Evolutionary conservation across 2,888 invertebrate species (phyloP).

Genomic region (Gymnosoma rotundatum): DNA sequence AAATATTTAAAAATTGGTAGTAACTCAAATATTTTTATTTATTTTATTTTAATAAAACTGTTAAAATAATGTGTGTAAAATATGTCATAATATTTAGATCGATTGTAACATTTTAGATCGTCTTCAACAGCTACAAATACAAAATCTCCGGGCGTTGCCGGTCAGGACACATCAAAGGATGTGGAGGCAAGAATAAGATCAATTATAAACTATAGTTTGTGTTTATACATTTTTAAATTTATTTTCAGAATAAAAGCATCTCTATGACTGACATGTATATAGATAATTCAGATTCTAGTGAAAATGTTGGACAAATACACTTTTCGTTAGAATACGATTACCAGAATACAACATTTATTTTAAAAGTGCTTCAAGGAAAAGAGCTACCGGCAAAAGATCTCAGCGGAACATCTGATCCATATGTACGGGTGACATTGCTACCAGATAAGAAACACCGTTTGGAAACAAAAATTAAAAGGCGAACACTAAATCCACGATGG

Average conservation of each 20-base stretch:
- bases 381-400: constrained; percentile 96
- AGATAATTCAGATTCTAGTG: constrained; percentile 95
- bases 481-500: constrained; percentile 95
- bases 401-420: constrained; percentile 95
- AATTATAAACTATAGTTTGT: not conserved
- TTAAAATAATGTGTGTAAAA: too few relatives aligned
- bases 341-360: constrained; percentile 94
- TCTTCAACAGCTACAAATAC: constrained; percentile 15
- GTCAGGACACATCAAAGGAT: constrained; percentile 34
- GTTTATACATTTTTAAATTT: not conserved
- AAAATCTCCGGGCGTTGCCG: constrained; percentile 19
- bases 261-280: constrained; percentile 97
- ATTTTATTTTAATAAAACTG: too few relatives aligned
- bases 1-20: too few relatives aligned
- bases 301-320: constrained; percentile 97
- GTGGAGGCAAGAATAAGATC: constrained; percentile 17
- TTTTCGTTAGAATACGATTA: constrained; percentile 97
- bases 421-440: constrained; percentile 93
- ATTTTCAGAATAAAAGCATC: constrained; percentile 89
- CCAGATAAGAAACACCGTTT: constrained; percentile 96
- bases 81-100: too few relatives aligned
- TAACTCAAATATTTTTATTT: too few relatives aligned
- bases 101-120: constrained; percentile 23
- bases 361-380: constrained; percentile 96
- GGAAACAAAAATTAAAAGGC: constrained; percentile 95